Evolutionary conservation across 1,140 invertebrate genomes (phyloP), one percentile per base, ranked within the genome.

Genomic region (Melitaea cinxia): DNA sequence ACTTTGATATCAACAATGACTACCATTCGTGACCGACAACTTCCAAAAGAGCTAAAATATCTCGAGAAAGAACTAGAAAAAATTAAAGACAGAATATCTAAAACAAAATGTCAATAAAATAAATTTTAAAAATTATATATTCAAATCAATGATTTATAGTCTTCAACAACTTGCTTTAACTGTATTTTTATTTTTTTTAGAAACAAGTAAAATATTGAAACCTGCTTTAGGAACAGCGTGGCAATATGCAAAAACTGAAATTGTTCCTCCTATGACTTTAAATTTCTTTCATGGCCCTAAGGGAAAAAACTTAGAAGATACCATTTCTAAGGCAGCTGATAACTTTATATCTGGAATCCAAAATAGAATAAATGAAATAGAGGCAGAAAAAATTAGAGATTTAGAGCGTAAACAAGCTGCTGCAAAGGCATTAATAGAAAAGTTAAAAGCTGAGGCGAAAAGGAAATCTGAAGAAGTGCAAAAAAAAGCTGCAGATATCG

Each of bases 211-310:
- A 77, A 45, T 62, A 4, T 21, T 80, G 4, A 82, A 67, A 28
- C 79, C 80, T 33, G 52, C 55, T n/a, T 45, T 78, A 47, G 72
- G 66, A 17, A 75, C 50, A 23, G 70, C 78, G 30, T 90, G 88
- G 86, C 74, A 73, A 59, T 90, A 89, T 73, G 78, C 80, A 26
- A 90, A 89, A 76, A 66, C 75, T 26, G 88, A 90, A 78, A 72
- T 79, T 39, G 77, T 74, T 53, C 88, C 88, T 28, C 88, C 88
- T 1, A 65, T 77, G 62, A 83, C 82, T 10, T 21, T 72, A 17
- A 45, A 37, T 28, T 81, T 79, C 33, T 77, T 88, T 49, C 65
- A 82, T 54, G 85, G 88, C 37, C 54, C 74, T 9, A 26, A 15
- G 12, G 85, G 82, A 7, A 72, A 78, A 64, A 74, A 72, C 19